phyloP scores from a whole-genome alignment of 2,113 vertebrate genomes.

The Oceanites oceanicus region DNA sequence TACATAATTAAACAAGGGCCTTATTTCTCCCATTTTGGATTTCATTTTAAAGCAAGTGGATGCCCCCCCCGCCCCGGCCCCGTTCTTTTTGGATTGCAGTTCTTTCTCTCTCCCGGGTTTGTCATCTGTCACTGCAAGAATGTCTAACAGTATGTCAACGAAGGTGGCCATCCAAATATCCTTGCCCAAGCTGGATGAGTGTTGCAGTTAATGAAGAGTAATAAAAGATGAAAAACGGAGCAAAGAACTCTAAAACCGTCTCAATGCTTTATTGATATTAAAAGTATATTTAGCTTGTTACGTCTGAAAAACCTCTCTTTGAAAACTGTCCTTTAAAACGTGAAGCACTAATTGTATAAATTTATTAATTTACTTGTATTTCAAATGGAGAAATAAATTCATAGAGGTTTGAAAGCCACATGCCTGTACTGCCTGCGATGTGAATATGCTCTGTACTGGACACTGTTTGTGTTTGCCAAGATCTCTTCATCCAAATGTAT shows the following conservation, averaged over 20 bases:
- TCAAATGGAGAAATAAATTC: neutral
- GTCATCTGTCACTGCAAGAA: neutral
- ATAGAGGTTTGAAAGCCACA: neutral
- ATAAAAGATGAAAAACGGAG: neutral
- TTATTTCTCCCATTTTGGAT: neutral
- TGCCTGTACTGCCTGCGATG: neutral
- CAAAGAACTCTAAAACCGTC: neutral
- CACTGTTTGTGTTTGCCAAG: neutral
- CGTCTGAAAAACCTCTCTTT: neutral
- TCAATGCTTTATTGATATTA: neutral
- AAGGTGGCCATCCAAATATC: neutral
- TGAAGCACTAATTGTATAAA: neutral
- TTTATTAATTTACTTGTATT: neutral
- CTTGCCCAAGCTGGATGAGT: neutral
- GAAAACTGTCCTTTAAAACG: neutral
- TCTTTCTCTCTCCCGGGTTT: neutral
- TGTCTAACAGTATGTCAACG: neutral
- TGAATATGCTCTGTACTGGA: neutral
- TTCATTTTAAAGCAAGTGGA: neutral
- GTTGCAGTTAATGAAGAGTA: neutral
- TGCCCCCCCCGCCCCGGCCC: accelerated
- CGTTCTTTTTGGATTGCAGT: neutral
- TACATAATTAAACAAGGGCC: neutral
- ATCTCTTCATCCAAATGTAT: neutral
- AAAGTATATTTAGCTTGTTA: neutral